Percentiles rank a stretch among this genome's conserved stretches.
Evolutionary conservation across 2,888 invertebrate species (phyloP).

Genomic region (Ophion obscuratus): DNA sequence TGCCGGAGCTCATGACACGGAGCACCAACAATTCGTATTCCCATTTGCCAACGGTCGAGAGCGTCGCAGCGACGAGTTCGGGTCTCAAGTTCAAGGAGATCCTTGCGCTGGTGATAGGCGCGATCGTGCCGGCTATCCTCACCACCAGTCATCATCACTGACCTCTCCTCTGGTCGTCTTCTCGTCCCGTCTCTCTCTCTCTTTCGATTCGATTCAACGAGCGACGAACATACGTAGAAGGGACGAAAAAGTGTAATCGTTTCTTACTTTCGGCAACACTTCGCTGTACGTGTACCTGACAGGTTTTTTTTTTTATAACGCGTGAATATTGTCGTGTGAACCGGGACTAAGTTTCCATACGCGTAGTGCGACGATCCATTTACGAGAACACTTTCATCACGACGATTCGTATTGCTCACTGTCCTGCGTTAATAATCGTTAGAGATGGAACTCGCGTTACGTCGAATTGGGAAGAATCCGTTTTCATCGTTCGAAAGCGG

Average conservation of each 20-base stretch:
- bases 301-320: constrained; percentile 67
- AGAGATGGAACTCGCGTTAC: no score
- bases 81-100: constrained; percentile 92
- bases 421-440: no score
- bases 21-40: constrained; percentile 83
- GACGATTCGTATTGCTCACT: no score
- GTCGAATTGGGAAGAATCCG: no score
- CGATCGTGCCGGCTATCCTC: constrained; percentile 94
- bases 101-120: constrained; percentile 93
- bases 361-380: no score
- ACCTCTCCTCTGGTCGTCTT: constrained; percentile 54
- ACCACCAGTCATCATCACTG: constrained; percentile 95
- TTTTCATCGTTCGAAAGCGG: no score
- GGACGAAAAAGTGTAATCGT: background rate
- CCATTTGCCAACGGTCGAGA: constrained; percentile 83
- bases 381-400: no score
- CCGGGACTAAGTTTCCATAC: no score
- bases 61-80: constrained; percentile 78
- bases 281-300: constrained; percentile 70
- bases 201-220: background rate
- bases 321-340: constrained; percentile 32
- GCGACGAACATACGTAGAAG: background rate
- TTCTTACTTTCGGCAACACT: constrained; percentile 31
- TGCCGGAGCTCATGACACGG: constrained; percentile 94
- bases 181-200: background rate